Base-by-base conservation (phyloP, 2,113 vertebrate species). In the Nicator chloris region DNA sequence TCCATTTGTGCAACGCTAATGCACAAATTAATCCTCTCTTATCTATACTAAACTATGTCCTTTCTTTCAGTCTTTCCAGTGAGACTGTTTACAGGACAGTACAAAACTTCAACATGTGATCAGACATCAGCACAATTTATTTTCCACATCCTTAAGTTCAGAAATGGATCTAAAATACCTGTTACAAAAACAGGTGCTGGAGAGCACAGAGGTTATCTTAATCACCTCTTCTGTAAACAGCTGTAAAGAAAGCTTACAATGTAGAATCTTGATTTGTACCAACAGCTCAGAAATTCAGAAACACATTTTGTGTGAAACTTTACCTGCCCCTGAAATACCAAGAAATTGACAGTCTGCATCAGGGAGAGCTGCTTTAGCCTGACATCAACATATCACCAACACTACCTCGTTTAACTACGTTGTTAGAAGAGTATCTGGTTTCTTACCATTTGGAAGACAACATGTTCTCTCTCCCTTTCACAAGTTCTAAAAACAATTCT, bases 391-490 rank as follows among this genome's bases (percentile, higher is more conserved):
- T 1, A 11, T 28, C 40, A 72, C 13, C 27, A 53, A 20, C 30
- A 35, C 60, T 30, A 54, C 26, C 14, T 39, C 39, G 1, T 75
- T 65, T 50, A 78, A 30, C 35, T 27, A 0, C 4, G 12, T 11
- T 59, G n/a, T 22, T 72, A 79, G 49, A n/a, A 49, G 31, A 54
- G 10, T 12, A 54, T 16, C 27, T 40, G 24, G 15, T 63, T 73
- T 89, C 98, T 95, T 97, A 99, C 99, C 99, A 99, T 99, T 88
- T 99, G 99, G 97, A 99, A 99, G 91, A 99, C 97, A 8, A 99
- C 98, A 28, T 3, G 31, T 68, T 95, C 97, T 84, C 96, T 98
- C 92, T 99, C 99, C 73, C 95, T 98, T 94, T 98, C 97, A 91
- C 99, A 99, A 20, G 99, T 99, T 84, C 99, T 98, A 96, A 99